Evolutionary conservation across 2,888 invertebrate genomes (phyloP).

Genomic region (Trachelus iudaicus): DNA sequence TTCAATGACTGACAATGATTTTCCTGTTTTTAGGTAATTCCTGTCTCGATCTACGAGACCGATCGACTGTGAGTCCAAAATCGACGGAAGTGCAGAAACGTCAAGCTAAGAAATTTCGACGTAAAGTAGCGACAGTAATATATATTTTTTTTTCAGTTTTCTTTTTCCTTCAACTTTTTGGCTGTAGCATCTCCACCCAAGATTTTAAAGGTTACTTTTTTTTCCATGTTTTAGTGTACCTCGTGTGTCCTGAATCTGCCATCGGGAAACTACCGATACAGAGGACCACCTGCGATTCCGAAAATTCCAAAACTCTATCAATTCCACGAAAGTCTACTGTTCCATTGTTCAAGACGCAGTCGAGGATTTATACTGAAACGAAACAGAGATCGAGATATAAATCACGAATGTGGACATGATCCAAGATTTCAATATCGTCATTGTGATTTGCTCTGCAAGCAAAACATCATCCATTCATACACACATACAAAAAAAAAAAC

Average conservation of each 20-base stretch:
- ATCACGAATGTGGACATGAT: conserved; percentile 56
- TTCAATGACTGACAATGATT: not conserved
- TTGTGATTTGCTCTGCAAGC: conserved; percentile 50
- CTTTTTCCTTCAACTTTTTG: too few species aligned
- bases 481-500: conserved; percentile 27
- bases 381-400: conserved; percentile 52
- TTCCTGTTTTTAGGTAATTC: not conserved
- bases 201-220: conserved; percentile 20
- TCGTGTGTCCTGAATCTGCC: conserved; percentile 19
- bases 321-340: not conserved
- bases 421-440: conserved; percentile 56
- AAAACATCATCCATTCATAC: conserved; percentile 50
- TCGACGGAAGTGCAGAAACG: not conserved
- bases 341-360: conserved; percentile 52
- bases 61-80: not conserved
- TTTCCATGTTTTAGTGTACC: conserved; percentile 40
- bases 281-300: too few species aligned
- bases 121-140: too few species aligned
- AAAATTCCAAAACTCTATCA: too few species aligned
- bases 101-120: not conserved
- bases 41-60: not conserved
- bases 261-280: too few species aligned
- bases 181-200: too few species aligned
- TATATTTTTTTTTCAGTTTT: too few species aligned
- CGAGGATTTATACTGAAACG: conserved; percentile 52